Percentiles rank a stretch among this genome's conserved stretches.
Conservation (phyloP, 2,888 invertebrate species). For the Syritta pipiens region DNA sequence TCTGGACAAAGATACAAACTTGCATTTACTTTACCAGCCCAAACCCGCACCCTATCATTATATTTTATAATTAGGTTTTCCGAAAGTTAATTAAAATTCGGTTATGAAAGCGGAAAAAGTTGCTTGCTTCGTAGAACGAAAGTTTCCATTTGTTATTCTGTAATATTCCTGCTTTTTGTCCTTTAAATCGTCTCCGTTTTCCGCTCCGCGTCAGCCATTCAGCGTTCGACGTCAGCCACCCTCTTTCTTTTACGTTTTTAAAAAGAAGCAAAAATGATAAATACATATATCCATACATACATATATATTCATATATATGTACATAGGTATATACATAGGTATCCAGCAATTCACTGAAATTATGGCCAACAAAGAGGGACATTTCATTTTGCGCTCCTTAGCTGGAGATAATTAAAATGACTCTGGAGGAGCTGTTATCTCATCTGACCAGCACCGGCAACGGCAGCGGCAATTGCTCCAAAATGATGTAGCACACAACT, state of each 20-base stretch:
- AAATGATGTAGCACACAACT: constrained; percentile 63
- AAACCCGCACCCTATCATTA: constrained; percentile 74
- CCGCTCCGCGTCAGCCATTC: constrained; percentile 8
- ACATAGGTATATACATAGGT: not conserved
- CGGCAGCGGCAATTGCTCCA: constrained; percentile 41
- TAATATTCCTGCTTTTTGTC: constrained; percentile 52
- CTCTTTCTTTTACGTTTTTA: constrained; percentile 21
- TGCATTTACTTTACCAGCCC: constrained; percentile 17
- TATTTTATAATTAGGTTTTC: constrained; percentile 79
- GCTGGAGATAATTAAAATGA: constrained; percentile 51
- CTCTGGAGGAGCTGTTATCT: constrained; percentile 58
- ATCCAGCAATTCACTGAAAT: constrained; percentile 10
- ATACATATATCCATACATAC: not conserved
- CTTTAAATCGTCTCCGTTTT: constrained; percentile 44
- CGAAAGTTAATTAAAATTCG: constrained; percentile 79
- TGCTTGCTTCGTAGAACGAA: constrained; percentile 69
- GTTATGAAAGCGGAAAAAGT: constrained; percentile 78
- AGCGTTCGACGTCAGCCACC: constrained; percentile 1
- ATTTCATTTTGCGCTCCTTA: constrained; percentile 42
- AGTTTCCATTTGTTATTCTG: constrained; percentile 57
- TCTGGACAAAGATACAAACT: constrained; percentile 33
- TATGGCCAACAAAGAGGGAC: constrained; percentile 33
- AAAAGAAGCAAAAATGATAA: constrained; percentile 17
- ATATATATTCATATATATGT: not conserved
- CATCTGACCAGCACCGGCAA: constrained; percentile 49